phyloP scores from a whole-genome alignment of 1,140 invertebrate species.

The Andricus grossulariae region DNA sequence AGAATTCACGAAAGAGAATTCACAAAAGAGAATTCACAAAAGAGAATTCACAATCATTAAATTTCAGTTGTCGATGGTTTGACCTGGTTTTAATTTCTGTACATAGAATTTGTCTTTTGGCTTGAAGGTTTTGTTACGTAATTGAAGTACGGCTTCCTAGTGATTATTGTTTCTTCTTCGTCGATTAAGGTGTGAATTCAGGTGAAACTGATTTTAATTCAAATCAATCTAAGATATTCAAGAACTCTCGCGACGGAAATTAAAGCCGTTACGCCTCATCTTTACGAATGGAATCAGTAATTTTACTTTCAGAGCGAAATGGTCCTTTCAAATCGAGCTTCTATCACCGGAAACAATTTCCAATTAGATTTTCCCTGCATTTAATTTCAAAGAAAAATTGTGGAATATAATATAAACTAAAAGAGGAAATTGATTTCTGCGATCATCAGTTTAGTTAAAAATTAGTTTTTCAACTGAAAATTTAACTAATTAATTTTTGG shows the following conservation, averaged over 20 bases:
- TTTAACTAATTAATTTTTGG: too few relatives aligned
- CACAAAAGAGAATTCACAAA: too few relatives aligned
- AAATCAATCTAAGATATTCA: background rate
- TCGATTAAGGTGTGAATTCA: background rate
- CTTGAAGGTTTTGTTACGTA: too few relatives aligned
- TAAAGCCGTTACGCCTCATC: slow-evolving; percentile 5
- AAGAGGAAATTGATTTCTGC: background rate
- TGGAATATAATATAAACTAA: background rate
- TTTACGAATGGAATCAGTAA: slow-evolving; percentile 18
- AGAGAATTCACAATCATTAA: too few relatives aligned
- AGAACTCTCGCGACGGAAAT: background rate
- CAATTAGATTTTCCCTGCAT: background rate
- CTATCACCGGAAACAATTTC: background rate
- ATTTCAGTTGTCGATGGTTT: too few relatives aligned
- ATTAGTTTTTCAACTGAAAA: too few relatives aligned
- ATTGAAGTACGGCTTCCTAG: too few relatives aligned
- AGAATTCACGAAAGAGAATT: too few relatives aligned
- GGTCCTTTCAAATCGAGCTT: background rate
- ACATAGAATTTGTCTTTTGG: too few relatives aligned
- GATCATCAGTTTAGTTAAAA: too few relatives aligned
- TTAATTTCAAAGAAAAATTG: background rate
- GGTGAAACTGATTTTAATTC: slow-evolving; percentile 22
- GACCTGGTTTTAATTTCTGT: too few relatives aligned
- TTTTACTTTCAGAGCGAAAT: background rate
- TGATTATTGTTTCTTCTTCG: background rate